Percentiles rank a stretch among this genome's conserved stretches.
Evolutionary conservation across 2,113 vertebrate species (phyloP).

Genomic region (Mustelus asterias): DNA sequence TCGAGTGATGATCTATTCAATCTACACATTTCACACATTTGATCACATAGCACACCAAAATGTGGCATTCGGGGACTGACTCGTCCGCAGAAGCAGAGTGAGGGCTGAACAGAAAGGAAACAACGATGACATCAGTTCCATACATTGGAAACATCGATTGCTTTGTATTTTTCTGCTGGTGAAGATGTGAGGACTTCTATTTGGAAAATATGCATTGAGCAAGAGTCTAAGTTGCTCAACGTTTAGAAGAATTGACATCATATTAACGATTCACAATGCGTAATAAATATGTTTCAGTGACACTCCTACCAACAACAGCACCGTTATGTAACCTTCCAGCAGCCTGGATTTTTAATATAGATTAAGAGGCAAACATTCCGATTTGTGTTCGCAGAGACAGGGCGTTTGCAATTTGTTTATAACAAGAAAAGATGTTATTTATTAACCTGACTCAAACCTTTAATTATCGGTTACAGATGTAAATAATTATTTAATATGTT

Average conservation of each 20-base stretch:
- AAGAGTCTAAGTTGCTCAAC: not conserved
- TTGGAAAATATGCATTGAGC: not conserved
- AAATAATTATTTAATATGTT: constrained; percentile 34
- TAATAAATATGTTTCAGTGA: not conserved
- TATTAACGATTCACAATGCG: not conserved
- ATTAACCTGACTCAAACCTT: constrained; percentile 1
- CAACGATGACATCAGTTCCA: not conserved
- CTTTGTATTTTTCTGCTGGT: not conserved
- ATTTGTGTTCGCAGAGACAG: not conserved
- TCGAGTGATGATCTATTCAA: not conserved
- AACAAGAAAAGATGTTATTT: constrained; percentile 19
- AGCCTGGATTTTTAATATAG: not conserved
- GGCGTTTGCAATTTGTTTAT: not conserved
- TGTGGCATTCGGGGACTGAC: not conserved
- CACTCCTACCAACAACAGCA: not conserved
- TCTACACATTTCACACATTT: not conserved
- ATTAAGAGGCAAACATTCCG: not conserved
- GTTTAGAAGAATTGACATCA: not conserved
- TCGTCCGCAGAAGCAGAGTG: not conserved
- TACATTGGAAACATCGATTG: not conserved
- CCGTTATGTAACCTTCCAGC: not conserved
- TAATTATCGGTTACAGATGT: constrained; percentile 7
- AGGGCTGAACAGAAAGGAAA: not conserved
- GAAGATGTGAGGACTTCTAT: not conserved
- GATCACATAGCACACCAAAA: not conserved